Conservation (phyloP, 2,888 invertebrate species). For the Xanthorhoe designata region DNA sequence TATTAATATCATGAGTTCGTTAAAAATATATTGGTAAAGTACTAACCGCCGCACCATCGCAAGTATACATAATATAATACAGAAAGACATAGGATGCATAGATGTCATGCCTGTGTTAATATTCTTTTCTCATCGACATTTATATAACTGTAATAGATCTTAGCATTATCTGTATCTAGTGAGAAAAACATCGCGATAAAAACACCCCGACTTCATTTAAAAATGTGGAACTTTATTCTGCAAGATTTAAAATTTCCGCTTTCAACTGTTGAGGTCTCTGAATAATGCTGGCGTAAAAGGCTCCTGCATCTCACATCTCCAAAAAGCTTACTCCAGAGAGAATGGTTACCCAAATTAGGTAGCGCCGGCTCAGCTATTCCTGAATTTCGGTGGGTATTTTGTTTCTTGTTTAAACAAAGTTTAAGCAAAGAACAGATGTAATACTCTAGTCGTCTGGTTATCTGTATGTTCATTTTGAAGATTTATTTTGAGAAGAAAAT, state of each 20-base stretch:
- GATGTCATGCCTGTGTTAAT: too few relatives aligned
- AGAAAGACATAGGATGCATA: too few relatives aligned
- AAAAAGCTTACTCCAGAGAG: constrained; percentile 6
- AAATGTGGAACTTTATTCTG: neutral
- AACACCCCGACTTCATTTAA: neutral
- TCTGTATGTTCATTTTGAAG: too few relatives aligned
- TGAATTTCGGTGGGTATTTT: constrained; percentile 2
- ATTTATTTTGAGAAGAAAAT: too few relatives aligned
- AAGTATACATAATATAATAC: too few relatives aligned
- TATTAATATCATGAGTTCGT: too few relatives aligned
- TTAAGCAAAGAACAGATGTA: neutral
- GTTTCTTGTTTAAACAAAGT: constrained; percentile 5
- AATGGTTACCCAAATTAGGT: constrained; percentile 18
- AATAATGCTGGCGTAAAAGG: neutral
- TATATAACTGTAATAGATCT: neutral
- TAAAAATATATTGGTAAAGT: too few relatives aligned
- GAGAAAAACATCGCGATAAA: too few relatives aligned
- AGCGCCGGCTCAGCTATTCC: constrained; percentile 6
- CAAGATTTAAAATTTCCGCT: neutral
- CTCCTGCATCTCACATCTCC: constrained; percentile 6
- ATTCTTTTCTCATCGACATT: too few relatives aligned
- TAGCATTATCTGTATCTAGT: neutral
- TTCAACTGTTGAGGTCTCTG: neutral
- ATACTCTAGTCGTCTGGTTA: too few relatives aligned
- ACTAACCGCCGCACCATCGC: too few relatives aligned